Conservation (phyloP, 2,113 vertebrate species). For the Piaya cayana region DNA sequence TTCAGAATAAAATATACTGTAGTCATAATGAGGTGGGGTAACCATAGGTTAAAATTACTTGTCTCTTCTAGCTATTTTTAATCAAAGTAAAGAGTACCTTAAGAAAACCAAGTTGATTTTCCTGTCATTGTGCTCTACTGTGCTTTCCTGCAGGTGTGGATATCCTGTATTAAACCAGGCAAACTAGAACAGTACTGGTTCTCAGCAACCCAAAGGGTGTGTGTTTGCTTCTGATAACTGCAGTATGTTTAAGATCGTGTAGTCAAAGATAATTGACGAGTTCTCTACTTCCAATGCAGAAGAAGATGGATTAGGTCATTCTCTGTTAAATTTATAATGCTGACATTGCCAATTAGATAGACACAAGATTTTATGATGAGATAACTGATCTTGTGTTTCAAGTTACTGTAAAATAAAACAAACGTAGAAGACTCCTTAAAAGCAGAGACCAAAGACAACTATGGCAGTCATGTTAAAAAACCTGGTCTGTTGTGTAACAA, state of each 20-base stretch:
- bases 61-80: background rate
- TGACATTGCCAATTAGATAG: background rate
- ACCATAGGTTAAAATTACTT: background rate
- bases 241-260: background rate
- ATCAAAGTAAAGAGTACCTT: background rate
- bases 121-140: constrained; percentile 13
- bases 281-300: background rate
- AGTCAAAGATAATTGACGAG: background rate
- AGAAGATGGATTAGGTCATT: background rate
- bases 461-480: background rate
- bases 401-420: background rate
- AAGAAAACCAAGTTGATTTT: constrained; percentile 14
- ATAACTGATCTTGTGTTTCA: background rate
- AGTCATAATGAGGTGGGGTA: background rate
- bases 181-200: background rate
- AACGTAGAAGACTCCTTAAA: background rate
- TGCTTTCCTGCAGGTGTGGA: background rate
- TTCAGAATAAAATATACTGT: background rate
- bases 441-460: background rate
- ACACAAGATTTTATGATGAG: background rate
- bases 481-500: background rate
- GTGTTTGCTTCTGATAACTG: background rate
- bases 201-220: background rate
- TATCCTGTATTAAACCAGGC: constrained; percentile 20
- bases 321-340: background rate